phyloP scores from a whole-genome alignment of 2,888 invertebrate species.

The Phlogophora meticulosa region DNA sequence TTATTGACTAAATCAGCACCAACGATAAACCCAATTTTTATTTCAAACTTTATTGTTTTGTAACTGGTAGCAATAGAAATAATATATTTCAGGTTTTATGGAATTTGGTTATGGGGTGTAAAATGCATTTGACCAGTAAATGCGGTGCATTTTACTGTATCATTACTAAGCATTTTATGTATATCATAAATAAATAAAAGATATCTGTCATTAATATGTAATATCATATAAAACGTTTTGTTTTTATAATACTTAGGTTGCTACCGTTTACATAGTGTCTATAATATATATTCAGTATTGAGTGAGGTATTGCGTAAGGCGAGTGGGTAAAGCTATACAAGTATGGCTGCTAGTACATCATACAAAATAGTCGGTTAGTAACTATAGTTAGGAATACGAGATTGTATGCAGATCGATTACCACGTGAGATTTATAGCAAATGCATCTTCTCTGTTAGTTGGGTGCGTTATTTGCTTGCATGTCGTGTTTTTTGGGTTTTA shows the following conservation, averaged over 20 bases:
- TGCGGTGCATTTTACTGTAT: no score
- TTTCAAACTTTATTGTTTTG: conserved; percentile 27
- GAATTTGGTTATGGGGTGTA: no score
- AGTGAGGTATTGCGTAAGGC: conserved; percentile 80
- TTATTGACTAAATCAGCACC: conserved; percentile 74
- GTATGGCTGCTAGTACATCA: conserved; percentile 69
- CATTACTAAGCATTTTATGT: no score
- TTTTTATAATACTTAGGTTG: not conserved
- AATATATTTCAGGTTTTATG: not conserved
- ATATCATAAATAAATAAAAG: no score
- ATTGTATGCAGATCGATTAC: conserved; percentile 66
- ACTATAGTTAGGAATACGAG: conserved; percentile 68
- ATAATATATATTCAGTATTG: conserved; percentile 50
- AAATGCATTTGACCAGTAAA: no score
- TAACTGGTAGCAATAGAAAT: conserved; percentile 33
- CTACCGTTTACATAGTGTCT: conserved; percentile 34
- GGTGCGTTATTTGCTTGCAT: not conserved
- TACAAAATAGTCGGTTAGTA: conserved; percentile 71
- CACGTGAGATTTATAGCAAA: conserved; percentile 49
- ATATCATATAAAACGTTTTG: no score
- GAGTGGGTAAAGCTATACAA: conserved; percentile 72
- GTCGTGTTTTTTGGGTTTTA: no score
- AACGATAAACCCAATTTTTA: conserved; percentile 66
- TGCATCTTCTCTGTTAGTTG: conserved; percentile 29
- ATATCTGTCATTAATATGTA: no score